These are phyloP conservation scores for Syrphus vitripennis DNA, from an alignment of 2,888 invertebrate genomes.

Conservation along the genomic window DNA sequence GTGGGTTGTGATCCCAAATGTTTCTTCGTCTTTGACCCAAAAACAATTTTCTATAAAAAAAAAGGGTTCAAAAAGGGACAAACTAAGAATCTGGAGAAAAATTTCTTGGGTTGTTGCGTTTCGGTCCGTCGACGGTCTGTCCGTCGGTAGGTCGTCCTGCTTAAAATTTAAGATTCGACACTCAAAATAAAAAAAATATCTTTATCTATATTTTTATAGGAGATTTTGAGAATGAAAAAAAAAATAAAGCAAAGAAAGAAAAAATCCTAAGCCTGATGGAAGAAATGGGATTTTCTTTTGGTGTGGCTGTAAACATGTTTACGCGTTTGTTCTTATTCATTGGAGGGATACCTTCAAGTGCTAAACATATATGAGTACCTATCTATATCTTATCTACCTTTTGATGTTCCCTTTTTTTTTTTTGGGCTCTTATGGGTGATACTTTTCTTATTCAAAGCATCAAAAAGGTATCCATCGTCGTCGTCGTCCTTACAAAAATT, in stretches of 20 bases:
- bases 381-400: background rate
- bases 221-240: background rate
- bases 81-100: background rate
- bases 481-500: constrained; percentile 9
- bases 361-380: background rate
- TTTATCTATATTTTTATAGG: background rate
- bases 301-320: background rate
- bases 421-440: background rate
- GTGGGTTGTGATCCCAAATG: background rate
- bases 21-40: background rate
- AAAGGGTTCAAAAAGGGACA: constrained; percentile 17
- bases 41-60: constrained; percentile 12
- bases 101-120: constrained; percentile 12
- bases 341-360: background rate
- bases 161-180: constrained; percentile 5
- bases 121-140: background rate
- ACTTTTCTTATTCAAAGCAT: background rate
- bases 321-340: background rate
- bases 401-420: background rate
- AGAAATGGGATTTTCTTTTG: background rate
- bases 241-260: background rate
- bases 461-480: background rate
- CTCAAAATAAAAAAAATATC: background rate
- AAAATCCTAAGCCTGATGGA: background rate
- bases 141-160: too few species aligned